Conservation (phyloP, 2,888 invertebrate species). For the Amphimallon solstitiale region DNA sequence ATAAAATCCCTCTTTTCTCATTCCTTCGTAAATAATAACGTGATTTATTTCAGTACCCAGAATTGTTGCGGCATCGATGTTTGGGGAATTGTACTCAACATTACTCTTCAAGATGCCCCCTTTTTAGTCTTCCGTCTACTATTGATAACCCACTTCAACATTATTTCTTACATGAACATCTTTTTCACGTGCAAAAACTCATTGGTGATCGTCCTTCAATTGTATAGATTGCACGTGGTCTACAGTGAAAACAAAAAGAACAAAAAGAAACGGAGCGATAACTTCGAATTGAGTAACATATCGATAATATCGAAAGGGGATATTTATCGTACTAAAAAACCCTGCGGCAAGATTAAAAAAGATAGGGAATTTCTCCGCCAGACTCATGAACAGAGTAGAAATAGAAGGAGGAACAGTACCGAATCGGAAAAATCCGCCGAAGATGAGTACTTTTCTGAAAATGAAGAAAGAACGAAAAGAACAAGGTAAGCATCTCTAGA, state of each 20-base stretch:
- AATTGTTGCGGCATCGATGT: conserved; percentile 90
- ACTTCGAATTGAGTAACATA: conserved; percentile 64
- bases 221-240: conserved; percentile 85
- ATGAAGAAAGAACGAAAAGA: conserved; percentile 41
- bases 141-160: conserved; percentile 86
- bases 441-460: conserved; percentile 45
- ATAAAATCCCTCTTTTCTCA: too few relatives aligned
- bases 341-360: conserved; percentile 43
- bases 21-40: neutral
- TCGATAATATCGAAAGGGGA: conserved; percentile 66
- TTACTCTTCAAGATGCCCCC: conserved; percentile 86
- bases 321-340: conserved; percentile 50
- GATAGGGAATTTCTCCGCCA: conserved; percentile 53
- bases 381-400: conserved; percentile 52
- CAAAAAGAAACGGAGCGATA: conserved; percentile 59
- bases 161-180: conserved; percentile 94
- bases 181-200: conserved; percentile 95
- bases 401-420: conserved; percentile 54
- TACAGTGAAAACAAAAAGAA: conserved; percentile 73
- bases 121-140: conserved; percentile 87
- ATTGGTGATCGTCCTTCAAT: conserved; percentile 86
- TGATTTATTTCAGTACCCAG: conserved; percentile 61
- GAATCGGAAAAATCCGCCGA: conserved; percentile 40
- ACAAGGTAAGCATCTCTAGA: neutral
- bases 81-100: conserved; percentile 88